Evolutionary conservation across 1,140 invertebrate genomes (phyloP).

Genomic region (Papilio glaucus): DNA sequence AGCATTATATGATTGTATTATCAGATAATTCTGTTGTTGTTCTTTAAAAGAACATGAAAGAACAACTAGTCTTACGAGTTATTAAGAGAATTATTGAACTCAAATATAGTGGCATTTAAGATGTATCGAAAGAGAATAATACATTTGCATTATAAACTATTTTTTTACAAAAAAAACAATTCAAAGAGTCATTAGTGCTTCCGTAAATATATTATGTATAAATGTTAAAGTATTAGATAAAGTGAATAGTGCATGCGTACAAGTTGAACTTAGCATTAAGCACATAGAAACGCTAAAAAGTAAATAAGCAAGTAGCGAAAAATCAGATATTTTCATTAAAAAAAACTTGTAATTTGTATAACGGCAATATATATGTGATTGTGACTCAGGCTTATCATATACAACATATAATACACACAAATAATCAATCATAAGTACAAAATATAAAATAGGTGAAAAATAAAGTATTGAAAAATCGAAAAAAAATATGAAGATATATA

Average conservation of each 20-base stretch:
- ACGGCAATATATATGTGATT: not conserved
- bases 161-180: conserved; percentile 16
- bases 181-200: conserved; percentile 19
- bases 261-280: too few relatives aligned
- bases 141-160: not conserved
- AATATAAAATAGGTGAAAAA: conserved; percentile 22
- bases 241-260: too few relatives aligned
- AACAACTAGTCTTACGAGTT: not conserved
- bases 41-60: too few relatives aligned
- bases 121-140: not conserved
- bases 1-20: not conserved
- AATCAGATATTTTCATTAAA: not conserved
- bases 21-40: not conserved
- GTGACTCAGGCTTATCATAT: not conserved
- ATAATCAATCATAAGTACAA: conserved; percentile 33
- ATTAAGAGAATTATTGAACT: not conserved
- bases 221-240: too few relatives aligned
- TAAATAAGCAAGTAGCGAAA: not conserved
- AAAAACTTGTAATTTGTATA: not conserved
- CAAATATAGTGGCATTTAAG: not conserved
- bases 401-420: not conserved
- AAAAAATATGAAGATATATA: not conserved
- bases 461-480: not conserved
- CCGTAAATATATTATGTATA: conserved; percentile 23
- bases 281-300: not conserved